A percentile compares a stretch with the other conserved stretches of the same genome.
Conservation (phyloP, 2,888 invertebrate genomes). For the Seira ritae region DNA sequence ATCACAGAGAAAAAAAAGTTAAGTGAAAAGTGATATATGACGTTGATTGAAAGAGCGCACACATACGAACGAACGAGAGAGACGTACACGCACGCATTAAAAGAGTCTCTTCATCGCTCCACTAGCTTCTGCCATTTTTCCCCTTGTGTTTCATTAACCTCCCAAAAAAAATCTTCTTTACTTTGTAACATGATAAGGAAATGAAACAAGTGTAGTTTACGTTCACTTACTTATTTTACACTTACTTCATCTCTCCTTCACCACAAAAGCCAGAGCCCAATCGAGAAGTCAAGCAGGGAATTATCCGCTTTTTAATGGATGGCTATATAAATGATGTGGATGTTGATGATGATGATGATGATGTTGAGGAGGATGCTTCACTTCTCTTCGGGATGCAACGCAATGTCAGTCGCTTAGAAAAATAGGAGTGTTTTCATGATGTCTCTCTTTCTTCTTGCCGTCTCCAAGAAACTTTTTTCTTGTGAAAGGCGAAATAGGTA, state of each 20-base stretch:
- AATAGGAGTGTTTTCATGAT: not conserved
- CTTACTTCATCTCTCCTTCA: not conserved
- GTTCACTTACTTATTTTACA: not conserved
- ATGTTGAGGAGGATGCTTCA: constrained; percentile 1
- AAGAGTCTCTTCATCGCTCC: not conserved
- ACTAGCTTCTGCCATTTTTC: not conserved
- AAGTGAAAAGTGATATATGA: constrained; percentile 61
- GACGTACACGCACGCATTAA: not conserved
- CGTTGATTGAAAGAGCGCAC: constrained; percentile 63
- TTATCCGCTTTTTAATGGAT: constrained; percentile 2
- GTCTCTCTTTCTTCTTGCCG: constrained; percentile 2
- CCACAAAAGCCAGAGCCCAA: not conserved
- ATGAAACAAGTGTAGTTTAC: constrained; percentile 50
- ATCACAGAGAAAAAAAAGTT: constrained; percentile 22
- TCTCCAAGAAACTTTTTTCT: not conserved
- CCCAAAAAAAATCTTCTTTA: constrained; percentile 35
- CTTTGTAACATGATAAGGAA: constrained; percentile 55
- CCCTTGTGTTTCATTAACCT: constrained; percentile 11
- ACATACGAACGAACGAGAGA: constrained; percentile 7
- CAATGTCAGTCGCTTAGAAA: constrained; percentile 1
- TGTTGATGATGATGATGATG: not conserved
- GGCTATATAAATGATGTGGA: not conserved
- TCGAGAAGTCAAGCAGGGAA: not conserved
- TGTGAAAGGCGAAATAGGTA: not conserved
- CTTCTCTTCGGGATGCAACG: not conserved